A percentile compares a stretch with the other conserved stretches of the same genome.
These are phyloP conservation scores for Asteroscopus sphinx DNA, from an alignment of 2,888 invertebrate genomes.

Conservation along the genomic window DNA sequence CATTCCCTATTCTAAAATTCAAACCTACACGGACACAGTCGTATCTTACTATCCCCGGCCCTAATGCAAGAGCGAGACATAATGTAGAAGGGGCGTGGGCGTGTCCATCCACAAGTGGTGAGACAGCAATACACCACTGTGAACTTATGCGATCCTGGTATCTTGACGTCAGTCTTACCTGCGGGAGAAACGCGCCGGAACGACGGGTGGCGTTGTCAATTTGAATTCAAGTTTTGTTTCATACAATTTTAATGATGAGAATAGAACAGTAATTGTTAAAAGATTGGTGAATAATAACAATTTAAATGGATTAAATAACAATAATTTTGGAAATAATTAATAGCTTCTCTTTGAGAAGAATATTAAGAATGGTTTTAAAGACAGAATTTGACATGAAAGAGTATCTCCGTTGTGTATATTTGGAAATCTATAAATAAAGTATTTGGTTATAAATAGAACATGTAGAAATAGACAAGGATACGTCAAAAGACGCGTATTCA, in stretches of 20 bases:
- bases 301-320: too few species aligned
- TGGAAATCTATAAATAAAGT: too few species aligned
- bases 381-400: too few species aligned
- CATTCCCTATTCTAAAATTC: constrained; percentile 47
- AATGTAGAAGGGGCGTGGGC: constrained; percentile 78
- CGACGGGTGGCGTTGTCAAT: constrained; percentile 43
- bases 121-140: constrained; percentile 46
- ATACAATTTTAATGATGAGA: neutral
- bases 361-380: too few species aligned
- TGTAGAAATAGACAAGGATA: too few species aligned
- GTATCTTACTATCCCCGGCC: constrained; percentile 38
- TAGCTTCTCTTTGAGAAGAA: too few species aligned
- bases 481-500: too few species aligned
- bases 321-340: too few species aligned
- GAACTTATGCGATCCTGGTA: constrained; percentile 76
- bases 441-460: too few species aligned
- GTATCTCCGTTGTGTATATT: too few species aligned
- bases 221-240: constrained; percentile 12
- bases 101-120: constrained; percentile 68
- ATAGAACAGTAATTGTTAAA: neutral
- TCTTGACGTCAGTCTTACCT: constrained; percentile 72
- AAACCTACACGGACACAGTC: constrained; percentile 31
- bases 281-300: neutral
- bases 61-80: constrained; percentile 50
- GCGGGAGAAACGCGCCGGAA: constrained; percentile 61